Evolutionary conservation across 2,888 invertebrate species (phyloP).

Genomic region (Apeira syringaria): DNA sequence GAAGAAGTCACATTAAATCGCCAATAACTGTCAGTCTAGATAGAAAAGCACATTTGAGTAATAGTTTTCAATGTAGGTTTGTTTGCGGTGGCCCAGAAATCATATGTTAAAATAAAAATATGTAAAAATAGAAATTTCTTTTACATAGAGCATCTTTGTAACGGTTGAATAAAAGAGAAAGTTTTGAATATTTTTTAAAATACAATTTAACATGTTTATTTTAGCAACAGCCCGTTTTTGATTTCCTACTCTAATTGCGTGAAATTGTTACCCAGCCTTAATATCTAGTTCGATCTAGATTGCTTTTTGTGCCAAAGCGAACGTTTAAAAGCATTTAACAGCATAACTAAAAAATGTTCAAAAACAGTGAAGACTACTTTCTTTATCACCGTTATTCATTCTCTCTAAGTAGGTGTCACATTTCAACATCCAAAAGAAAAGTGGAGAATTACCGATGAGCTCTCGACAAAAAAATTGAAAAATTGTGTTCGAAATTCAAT

Average conservation of each 20-base stretch:
- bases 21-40: too few species aligned
- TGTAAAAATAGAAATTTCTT: background rate
- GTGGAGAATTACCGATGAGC: constrained; percentile 44
- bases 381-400: constrained; percentile 45
- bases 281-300: constrained; percentile 11
- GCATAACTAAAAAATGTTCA: constrained; percentile 34
- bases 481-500: constrained; percentile 72
- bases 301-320: constrained; percentile 21
- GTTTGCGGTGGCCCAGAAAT: too few species aligned
- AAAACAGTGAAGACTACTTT: constrained; percentile 41
- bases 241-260: constrained; percentile 15
- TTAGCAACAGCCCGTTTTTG: constrained; percentile 6
- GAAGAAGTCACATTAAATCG: too few species aligned
- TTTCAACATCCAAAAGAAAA: constrained; percentile 43
- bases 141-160: background rate
- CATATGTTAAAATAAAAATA: too few species aligned
- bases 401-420: constrained; percentile 41
- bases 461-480: constrained; percentile 47
- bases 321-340: constrained; percentile 36
- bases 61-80: too few species aligned
- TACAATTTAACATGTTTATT: constrained; percentile 4
- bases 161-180: constrained; percentile 9
- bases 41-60: too few species aligned
- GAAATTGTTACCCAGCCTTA: constrained; percentile 9
- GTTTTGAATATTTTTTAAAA: constrained; percentile 2